Evolutionary conservation across 2,113 vertebrate genomes (phyloP).

Genomic region (Lamprotornis superbus): DNA sequence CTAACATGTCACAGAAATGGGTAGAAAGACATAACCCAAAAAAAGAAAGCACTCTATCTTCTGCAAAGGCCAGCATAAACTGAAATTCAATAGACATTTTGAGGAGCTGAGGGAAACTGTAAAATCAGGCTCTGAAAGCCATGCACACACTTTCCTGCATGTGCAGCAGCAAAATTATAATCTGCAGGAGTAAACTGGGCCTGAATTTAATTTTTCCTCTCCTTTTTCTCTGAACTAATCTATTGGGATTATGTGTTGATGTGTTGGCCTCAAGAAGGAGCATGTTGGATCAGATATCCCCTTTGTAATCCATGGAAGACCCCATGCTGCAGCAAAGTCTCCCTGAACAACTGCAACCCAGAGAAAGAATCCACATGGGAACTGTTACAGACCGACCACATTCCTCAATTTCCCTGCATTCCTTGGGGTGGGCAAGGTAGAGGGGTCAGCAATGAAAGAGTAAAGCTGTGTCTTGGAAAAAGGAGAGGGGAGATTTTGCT

Average conservation of each 20-base stretch:
- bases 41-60: not conserved
- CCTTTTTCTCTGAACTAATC: not conserved
- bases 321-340: not conserved
- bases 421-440: fast-evolving
- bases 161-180: not conserved
- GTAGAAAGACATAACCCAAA: not conserved
- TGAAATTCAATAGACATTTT: not conserved
- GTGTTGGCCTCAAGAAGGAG: not conserved
- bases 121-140: not conserved
- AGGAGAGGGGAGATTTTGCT: not conserved
- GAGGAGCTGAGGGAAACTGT: not conserved
- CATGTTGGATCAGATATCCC: not conserved
- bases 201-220: not conserved
- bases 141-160: not conserved
- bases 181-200: not conserved
- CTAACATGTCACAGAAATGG: not conserved
- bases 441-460: not conserved
- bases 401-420: not conserved
- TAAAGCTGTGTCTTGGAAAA: not conserved
- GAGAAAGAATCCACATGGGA: not conserved
- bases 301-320: not conserved
- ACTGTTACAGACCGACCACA: not conserved
- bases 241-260: not conserved
- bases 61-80: not conserved
- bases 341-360: not conserved